These are phyloP conservation scores for Chouioia cunea DNA, from an alignment of 2,888 invertebrate genomes.

Conservation along the genomic window DNA sequence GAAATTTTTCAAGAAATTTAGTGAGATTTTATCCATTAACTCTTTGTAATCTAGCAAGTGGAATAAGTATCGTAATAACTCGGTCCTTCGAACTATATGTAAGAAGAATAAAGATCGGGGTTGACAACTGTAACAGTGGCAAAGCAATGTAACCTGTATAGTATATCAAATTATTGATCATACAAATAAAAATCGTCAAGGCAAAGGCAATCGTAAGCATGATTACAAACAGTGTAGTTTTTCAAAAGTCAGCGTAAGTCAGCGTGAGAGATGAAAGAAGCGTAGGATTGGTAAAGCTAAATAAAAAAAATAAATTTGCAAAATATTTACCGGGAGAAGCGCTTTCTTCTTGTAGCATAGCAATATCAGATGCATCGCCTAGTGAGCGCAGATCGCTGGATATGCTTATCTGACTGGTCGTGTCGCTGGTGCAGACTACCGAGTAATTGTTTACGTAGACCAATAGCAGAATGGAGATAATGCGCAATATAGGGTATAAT, in stretches of 20 bases:
- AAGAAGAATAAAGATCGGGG: too few species aligned
- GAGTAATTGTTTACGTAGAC: constrained; percentile 56
- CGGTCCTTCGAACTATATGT: too few species aligned
- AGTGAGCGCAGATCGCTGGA: constrained; percentile 68
- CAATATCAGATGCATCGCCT: constrained; percentile 66
- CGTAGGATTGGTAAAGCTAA: constrained; percentile 47
- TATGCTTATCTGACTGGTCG: constrained; percentile 69
- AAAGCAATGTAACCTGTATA: too few species aligned
- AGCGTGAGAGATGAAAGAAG: constrained; percentile 46
- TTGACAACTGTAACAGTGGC: too few species aligned
- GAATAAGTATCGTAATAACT: neutral
- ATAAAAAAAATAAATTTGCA: constrained; percentile 45
- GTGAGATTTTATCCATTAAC: neutral
- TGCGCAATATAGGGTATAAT: constrained; percentile 62
- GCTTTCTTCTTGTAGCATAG: constrained; percentile 67
- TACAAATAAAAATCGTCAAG: too few species aligned
- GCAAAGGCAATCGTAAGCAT: constrained; percentile 34
- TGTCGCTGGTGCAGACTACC: constrained; percentile 66
- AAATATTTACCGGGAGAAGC: constrained; percentile 66
- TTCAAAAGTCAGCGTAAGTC: constrained; percentile 33
- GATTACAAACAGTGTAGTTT: constrained; percentile 31
- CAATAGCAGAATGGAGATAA: constrained; percentile 60
- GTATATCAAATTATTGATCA: too few species aligned
- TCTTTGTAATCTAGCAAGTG: neutral
- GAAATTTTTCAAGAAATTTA: too few species aligned